These are phyloP conservation scores for Nannospalax galili DNA, from an alignment of 2,113 vertebrate species.

Conservation along the genomic window DNA sequence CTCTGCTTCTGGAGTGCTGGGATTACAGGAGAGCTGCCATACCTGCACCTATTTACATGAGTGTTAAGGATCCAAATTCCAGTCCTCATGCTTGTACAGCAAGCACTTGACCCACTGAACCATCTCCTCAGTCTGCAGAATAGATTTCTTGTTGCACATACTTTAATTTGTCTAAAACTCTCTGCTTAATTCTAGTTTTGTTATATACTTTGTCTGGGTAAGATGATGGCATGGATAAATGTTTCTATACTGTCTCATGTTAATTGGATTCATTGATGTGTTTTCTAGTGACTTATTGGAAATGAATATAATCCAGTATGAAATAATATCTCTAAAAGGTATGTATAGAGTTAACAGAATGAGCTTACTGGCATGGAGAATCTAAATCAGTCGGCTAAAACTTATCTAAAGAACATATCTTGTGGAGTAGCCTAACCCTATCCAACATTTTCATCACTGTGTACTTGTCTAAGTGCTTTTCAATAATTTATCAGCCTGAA, in stretches of 20 bases:
- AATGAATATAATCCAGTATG: background rate
- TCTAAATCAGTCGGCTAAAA: background rate
- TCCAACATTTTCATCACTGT: background rate
- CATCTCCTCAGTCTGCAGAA: background rate
- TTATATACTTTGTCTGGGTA: background rate
- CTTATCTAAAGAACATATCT: background rate
- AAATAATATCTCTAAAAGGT: background rate
- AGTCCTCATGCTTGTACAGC: background rate
- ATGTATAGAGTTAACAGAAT: background rate
- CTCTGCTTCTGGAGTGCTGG: background rate
- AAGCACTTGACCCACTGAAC: background rate
- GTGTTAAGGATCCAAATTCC: background rate
- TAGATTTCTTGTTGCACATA: background rate
- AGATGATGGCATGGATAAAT: background rate
- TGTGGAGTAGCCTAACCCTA: background rate
- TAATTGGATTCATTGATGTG: background rate
- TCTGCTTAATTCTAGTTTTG: conserved; percentile 17
- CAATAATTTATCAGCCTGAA: background rate
- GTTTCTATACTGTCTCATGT: background rate
- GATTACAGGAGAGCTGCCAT: no score
- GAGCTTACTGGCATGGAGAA: background rate
- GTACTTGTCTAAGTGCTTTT: background rate
- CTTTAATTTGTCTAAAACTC: conserved; percentile 5
- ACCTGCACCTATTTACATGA: background rate
- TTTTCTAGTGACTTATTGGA: background rate